Evolutionary conservation across 1,140 invertebrate genomes (phyloP).

Genomic region (Phortica variegata): DNA sequence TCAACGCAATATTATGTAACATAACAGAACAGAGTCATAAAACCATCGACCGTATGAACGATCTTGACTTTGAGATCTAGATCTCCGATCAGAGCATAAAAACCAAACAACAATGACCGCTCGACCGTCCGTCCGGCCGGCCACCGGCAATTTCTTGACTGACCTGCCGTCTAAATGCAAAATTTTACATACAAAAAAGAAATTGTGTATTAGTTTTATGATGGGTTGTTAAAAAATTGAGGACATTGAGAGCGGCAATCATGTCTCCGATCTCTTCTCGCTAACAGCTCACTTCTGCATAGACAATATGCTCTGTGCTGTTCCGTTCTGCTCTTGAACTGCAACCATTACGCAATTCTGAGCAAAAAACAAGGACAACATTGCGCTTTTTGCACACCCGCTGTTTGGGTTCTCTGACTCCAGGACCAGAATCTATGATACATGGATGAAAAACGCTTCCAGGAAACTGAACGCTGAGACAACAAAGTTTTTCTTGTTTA

Average conservation of each 20-base stretch:
- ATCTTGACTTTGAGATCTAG: conserved; percentile 21
- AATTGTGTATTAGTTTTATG: no score
- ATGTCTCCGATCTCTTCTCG: not conserved
- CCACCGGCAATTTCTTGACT: conserved; percentile 5
- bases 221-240: conserved; percentile 43
- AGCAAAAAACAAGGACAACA: conserved; percentile 35
- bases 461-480: no score
- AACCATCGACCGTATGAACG: no score
- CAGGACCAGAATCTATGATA: no score
- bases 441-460: conserved; percentile 13
- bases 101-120: conserved; percentile 26
- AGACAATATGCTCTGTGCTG: no score
- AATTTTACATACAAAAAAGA: conserved; percentile 29
- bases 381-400: conserved; percentile 8
- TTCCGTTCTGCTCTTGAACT: no score
- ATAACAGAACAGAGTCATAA: no score
- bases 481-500: conserved; percentile 12
- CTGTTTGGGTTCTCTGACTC: conserved; percentile 11
- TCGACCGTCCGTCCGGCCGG: conserved; percentile 1
- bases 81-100: conserved; percentile 36
- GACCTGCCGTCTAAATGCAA: conserved; percentile 1
- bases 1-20: no score
- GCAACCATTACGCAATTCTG: conserved; percentile 28
- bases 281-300: no score
- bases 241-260: conserved; percentile 33